A percentile compares a stretch with the other conserved stretches of the same genome.
phyloP scores from a whole-genome alignment of 2,888 invertebrate species.

The Xanthorhoe designata region DNA sequence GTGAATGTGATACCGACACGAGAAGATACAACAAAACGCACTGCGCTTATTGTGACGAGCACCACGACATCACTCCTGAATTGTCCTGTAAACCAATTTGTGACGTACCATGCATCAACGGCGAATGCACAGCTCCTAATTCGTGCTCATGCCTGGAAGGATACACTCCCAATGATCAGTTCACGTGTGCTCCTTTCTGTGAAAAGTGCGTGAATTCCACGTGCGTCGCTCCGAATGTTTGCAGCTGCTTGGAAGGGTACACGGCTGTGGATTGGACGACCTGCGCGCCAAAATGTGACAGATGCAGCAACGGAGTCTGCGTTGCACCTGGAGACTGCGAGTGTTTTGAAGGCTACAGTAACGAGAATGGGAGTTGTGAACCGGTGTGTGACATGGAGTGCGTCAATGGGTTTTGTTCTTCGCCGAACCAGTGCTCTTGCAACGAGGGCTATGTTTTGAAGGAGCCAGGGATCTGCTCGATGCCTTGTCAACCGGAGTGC shows the following conservation, averaged over 20 bases:
- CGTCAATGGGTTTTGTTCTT: constrained; percentile 42
- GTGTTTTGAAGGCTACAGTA: constrained; percentile 38
- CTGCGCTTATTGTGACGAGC: constrained; percentile 59
- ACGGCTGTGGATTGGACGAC: constrained; percentile 29
- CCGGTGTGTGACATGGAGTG: constrained; percentile 36
- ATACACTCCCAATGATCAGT: constrained; percentile 27
- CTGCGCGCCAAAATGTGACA: constrained; percentile 36
- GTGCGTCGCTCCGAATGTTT: constrained; percentile 50
- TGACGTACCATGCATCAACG: constrained; percentile 62
- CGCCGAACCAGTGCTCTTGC: constrained; percentile 43
- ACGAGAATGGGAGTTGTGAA: constrained; percentile 23
- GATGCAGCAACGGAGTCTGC: constrained; percentile 46
- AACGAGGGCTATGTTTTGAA: constrained; percentile 33
- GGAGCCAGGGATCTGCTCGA: constrained; percentile 43
- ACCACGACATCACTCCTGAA: constrained; percentile 50
- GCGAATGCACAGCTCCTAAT: constrained; percentile 60
- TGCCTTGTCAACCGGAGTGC: constrained; percentile 49
- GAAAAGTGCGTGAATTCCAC: constrained; percentile 42
- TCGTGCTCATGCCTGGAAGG: constrained; percentile 55
- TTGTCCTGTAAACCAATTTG: constrained; percentile 50
- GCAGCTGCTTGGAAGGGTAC: constrained; percentile 49
- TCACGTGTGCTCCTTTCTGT: constrained; percentile 29
- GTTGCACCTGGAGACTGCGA: constrained; percentile 39
- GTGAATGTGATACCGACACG: constrained; percentile 61
- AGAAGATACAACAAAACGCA: constrained; percentile 61